Conservation (phyloP, 2,113 vertebrate species). For the Camelus bactrianus region DNA sequence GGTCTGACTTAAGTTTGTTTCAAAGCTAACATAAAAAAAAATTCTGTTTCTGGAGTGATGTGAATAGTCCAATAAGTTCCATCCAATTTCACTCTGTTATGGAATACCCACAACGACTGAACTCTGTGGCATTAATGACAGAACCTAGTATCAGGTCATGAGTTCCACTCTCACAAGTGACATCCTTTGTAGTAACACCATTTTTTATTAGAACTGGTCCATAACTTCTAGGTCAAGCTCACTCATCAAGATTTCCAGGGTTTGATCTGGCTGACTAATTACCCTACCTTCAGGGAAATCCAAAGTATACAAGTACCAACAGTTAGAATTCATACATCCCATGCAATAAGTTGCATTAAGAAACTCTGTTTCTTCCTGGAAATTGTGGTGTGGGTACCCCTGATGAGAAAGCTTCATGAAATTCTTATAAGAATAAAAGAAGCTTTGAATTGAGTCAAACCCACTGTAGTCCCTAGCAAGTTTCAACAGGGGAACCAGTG, state of each 20-base stretch:
- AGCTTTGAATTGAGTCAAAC: slow-evolving; percentile 96
- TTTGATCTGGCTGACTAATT: slow-evolving; percentile 79
- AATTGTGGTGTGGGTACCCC: slow-evolving; percentile 95
- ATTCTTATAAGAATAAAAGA: no score
- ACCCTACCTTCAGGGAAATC: slow-evolving; percentile 93
- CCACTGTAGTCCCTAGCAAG: slow-evolving; percentile 98
- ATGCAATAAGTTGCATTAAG: slow-evolving; percentile 94
- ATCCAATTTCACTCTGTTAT: slow-evolving; percentile 96
- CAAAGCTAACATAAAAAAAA: slow-evolving; percentile 97
- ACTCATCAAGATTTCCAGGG: slow-evolving; percentile 89
- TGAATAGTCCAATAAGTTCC: slow-evolving; percentile 97
- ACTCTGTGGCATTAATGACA: slow-evolving; percentile 97
- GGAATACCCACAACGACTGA: slow-evolving; percentile 96
- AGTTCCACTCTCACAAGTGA: neutral
- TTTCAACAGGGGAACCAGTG: slow-evolving; percentile 99
- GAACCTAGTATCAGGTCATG: slow-evolving; percentile 95
- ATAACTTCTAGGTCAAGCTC: neutral
- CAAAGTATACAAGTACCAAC: slow-evolving; percentile 95
- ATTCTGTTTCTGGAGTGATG: slow-evolving; percentile 96
- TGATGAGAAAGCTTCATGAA: slow-evolving; percentile 85
- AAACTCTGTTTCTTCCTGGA: slow-evolving; percentile 97
- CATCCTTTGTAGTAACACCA: neutral
- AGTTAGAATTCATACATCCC: slow-evolving; percentile 96
- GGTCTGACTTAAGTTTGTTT: slow-evolving; percentile 95
- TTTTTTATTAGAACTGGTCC: neutral